These are phyloP conservation scores for Phyllostomus hastatus DNA, from an alignment of 2,113 vertebrate species.

Conservation along the genomic window DNA sequence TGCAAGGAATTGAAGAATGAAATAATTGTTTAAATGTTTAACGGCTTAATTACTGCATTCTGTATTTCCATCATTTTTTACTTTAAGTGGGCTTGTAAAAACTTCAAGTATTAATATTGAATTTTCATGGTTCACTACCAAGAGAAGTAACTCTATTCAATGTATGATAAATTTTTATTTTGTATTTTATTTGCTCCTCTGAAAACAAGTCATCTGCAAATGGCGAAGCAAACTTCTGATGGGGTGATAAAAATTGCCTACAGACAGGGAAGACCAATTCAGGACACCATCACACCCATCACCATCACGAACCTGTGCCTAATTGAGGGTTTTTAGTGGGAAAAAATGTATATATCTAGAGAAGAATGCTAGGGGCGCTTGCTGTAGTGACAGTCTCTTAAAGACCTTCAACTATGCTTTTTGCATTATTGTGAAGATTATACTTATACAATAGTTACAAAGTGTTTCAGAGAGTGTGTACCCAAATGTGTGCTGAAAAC, in stretches of 20 bases:
- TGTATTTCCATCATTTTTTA: background rate
- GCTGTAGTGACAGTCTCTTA: background rate
- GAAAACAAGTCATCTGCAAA: constrained; percentile 7
- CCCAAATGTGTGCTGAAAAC: background rate
- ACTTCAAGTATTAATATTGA: background rate
- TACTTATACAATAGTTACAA: background rate
- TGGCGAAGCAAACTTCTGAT: background rate
- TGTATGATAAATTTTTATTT: background rate
- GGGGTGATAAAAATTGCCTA: background rate
- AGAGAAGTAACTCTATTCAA: background rate
- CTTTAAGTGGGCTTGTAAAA: background rate
- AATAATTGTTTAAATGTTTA: background rate
- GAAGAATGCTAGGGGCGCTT: background rate
- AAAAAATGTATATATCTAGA: background rate
- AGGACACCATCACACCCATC: background rate
- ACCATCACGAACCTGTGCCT: background rate
- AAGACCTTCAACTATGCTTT: background rate
- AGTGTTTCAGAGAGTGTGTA: background rate
- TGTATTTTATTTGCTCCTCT: constrained; percentile 20
- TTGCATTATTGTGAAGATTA: background rate
- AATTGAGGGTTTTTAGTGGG: background rate
- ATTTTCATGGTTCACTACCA: background rate
- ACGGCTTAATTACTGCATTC: constrained; percentile 7
- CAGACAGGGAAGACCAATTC: background rate
- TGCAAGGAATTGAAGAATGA: background rate